A percentile compares a stretch with the other conserved stretches of the same genome.
These are phyloP conservation scores for Rapana venosa DNA, from an alignment of 2,888 invertebrate genomes.

Conservation along the genomic window DNA sequence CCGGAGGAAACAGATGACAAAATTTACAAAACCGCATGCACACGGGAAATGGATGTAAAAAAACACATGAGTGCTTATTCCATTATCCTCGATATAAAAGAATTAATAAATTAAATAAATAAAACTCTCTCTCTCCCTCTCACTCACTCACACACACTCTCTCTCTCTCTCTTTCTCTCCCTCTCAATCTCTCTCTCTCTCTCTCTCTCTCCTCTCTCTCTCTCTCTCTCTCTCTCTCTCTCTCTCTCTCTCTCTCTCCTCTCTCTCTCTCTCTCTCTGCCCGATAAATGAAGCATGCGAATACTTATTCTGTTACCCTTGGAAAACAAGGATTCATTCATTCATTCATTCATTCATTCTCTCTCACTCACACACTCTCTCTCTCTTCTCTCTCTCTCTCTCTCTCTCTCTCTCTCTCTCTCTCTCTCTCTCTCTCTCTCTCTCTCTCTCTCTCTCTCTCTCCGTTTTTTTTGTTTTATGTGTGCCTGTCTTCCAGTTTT, in stretches of 20 bases:
- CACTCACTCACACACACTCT: too few relatives aligned
- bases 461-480: too few relatives aligned
- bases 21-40: too few relatives aligned
- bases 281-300: background rate
- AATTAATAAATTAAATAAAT: too few relatives aligned
- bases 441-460: too few relatives aligned
- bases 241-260: background rate
- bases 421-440: background rate
- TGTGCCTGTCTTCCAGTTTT: too few relatives aligned
- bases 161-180: background rate
- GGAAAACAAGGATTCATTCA: too few relatives aligned
- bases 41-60: too few relatives aligned
- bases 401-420: slow-evolving; percentile 3
- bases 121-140: too few relatives aligned
- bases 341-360: background rate
- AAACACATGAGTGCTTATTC: too few relatives aligned
- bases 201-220: background rate
- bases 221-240: background rate
- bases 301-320: background rate
- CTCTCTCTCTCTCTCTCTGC: background rate
- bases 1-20: too few relatives aligned
- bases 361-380: background rate
- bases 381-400: background rate
- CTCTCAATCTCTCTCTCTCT: background rate
- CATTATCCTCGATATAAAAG: too few relatives aligned